Base-by-base conservation (phyloP, 2,888 invertebrate species). In the Diplolepis rosae region DNA sequence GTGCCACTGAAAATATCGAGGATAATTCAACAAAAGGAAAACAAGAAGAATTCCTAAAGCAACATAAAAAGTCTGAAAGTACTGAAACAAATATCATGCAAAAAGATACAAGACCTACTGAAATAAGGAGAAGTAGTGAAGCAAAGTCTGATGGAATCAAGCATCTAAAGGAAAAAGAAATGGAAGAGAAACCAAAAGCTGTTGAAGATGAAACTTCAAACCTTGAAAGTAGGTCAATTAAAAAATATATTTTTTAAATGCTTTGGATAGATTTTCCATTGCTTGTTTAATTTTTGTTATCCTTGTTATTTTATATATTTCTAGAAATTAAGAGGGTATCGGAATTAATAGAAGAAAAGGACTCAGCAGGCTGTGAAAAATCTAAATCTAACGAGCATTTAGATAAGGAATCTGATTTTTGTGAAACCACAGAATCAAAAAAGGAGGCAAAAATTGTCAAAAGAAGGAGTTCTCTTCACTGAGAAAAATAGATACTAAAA, bases 381-480 rank as follows among this genome's bases (percentile, higher is more conserved):
- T 80, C 82, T 13, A 81, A 77, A 76, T 77, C 79, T 6, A 82
- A 78, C 56, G 80, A 84, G 70, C 71, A 81, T 48, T 75, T 84
- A 39, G 78, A 71, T 69, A 78, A 77, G 65, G 75, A 78, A 65
- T 69, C 18, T 2, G 79, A 77, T 5, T 75, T 73, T 35, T 68
- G 77, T 45, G 79, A 78, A 54, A 74, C 81, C 4, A 74, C 74
- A 7, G 74, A 79, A 3, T 7, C n/a, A 27, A 83, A 82, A 68
- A 82, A 82, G 68, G 80, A 83, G 68, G 69, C 76, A 6, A 87
- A 84, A 74, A 66, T 83, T 42, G 81, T 82, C 30, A 85, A 85
- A 72, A 81, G 89, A 35, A 80, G 89, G 67, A 89, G 86, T 77
- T 89, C 89, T 0, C 78, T 89, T n/a, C n/a, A n/a, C n/a, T n/a